Evolutionary conservation across 2,888 invertebrate species (phyloP), one percentile per base, ranked within the genome.

Genomic region (Macrophya alboannulata): DNA sequence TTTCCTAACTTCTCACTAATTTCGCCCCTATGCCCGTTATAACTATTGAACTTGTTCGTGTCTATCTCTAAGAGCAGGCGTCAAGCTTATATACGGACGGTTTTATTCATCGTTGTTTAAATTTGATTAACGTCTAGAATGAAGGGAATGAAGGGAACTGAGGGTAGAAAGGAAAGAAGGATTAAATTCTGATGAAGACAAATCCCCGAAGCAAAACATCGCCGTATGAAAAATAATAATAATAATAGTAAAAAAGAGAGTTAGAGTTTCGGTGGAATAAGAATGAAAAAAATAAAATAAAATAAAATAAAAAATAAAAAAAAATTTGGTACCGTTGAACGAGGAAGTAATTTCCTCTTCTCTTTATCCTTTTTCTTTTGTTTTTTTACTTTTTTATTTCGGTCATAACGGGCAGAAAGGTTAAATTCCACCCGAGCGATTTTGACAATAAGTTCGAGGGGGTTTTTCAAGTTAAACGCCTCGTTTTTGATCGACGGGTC

Each of bases 1-100:
- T 74, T 74, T 74, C 25, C 43, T 74, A 68, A 68, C 68, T 68
- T 68, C 68, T 12, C 12, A 68, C 37, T 68, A 68, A 68, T 68
- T 68, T 68, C 68, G 68, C 68, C 68, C 68, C 68, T 68, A 68
- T 68, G 68, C 15, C 15, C 31, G 68, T 68, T 68, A 15, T 17
- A 68, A 68, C 68, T 68, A 68, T 68, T 68, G 37, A 68, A 68
- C 68, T 68, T 68, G 37, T 37, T 68, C 68, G 15, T 37, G 68
- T 37, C 76, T 51, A 76, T 76, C 51, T 76, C 76, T 76, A 45
- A 12, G 45, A 76, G 21, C 31, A 48, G 76, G 48, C 45, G 48
- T 51, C 76, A 21, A 76, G 76, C 45, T 76, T 51, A 21, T 43
- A 71, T 76, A 25, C 25, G 21, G 37, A 31, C 37, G 25, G 62